A percentile compares a stretch with the other conserved stretches of the same genome.
Conservation (phyloP, 2,888 invertebrate genomes). For the Stegana nigrithorax region DNA sequence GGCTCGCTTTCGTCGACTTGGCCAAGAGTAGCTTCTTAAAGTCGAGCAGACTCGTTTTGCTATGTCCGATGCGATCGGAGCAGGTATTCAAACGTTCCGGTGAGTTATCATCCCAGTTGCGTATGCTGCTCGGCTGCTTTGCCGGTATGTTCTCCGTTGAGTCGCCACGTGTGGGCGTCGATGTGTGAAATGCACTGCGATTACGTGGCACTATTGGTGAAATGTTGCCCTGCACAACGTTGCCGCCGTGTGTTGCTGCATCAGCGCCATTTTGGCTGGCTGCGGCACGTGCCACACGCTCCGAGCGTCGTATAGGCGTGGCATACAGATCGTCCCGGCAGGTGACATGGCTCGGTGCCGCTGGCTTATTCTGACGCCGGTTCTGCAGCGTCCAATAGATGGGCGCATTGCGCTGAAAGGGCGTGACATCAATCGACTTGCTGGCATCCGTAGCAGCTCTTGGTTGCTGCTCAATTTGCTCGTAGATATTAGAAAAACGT, state of each 20-base stretch:
- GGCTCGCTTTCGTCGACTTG: conserved; percentile 77
- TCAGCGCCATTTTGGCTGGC: conserved; percentile 37
- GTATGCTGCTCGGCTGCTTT: conserved; percentile 51
- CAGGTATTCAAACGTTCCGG: conserved; percentile 70
- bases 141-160: conserved; percentile 49
- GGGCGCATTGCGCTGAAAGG: conserved; percentile 69
- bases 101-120: conserved; percentile 56
- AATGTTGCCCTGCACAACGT: conserved; percentile 64
- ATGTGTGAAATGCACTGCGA: conserved; percentile 73
- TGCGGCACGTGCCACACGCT: conserved; percentile 51
- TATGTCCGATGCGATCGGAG: conserved; percentile 75
- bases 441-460: conserved; percentile 39
- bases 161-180: conserved; percentile 72
- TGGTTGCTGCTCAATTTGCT: conserved; percentile 51
- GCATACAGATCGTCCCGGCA: conserved; percentile 67
- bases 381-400: conserved; percentile 74
- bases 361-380: conserved; percentile 57
- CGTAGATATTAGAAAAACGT: conserved; percentile 71
- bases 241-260: conserved; percentile 18
- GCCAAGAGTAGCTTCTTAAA: conserved; percentile 85
- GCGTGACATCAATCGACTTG: conserved; percentile 47
- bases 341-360: conserved; percentile 37
- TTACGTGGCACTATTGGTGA: conserved; percentile 78
- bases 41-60: conserved; percentile 84
- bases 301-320: conserved; percentile 66